These are phyloP conservation scores for Colostygia pectinataria DNA, from an alignment of 2,888 invertebrate species.

Conservation along the genomic window DNA sequence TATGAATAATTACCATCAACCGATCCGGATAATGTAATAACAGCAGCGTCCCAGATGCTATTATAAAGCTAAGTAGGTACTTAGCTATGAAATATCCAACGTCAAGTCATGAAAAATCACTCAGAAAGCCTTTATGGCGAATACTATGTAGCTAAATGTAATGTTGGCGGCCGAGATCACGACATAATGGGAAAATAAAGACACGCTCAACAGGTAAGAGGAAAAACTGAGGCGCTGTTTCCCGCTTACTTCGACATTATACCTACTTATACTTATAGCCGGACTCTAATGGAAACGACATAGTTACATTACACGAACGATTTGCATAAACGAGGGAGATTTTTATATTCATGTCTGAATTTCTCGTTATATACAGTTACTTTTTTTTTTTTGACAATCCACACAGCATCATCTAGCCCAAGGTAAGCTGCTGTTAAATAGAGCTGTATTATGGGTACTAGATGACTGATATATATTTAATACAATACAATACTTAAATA, in stretches of 20 bases:
- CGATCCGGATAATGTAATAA: no score
- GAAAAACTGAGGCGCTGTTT: constrained; percentile 19
- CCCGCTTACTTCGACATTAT: not conserved
- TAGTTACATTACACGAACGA: constrained; percentile 23
- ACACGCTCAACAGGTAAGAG: constrained; percentile 35
- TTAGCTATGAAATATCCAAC: no score
- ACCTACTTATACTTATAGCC: constrained; percentile 12
- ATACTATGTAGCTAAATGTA: constrained; percentile 3
- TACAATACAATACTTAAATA: no score
- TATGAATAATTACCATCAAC: no score
- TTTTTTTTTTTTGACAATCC: no score
- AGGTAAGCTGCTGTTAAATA: no score
- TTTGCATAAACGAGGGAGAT: constrained; percentile 31
- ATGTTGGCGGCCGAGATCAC: constrained; percentile 17
- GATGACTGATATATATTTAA: no score
- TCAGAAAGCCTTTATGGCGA: not conserved
- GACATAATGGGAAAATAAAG: constrained; percentile 18
- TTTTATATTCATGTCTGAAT: constrained; percentile 22
- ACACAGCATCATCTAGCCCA: no score
- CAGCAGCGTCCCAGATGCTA: no score
- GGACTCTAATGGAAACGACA: constrained; percentile 16
- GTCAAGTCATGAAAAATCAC: not conserved
- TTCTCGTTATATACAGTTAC: constrained; percentile 23
- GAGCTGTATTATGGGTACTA: constrained; percentile 30
- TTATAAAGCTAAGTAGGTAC: not conserved